Evolutionary conservation across 2,888 invertebrate genomes (phyloP).

Genomic region (Aspidiotus destructor): DNA sequence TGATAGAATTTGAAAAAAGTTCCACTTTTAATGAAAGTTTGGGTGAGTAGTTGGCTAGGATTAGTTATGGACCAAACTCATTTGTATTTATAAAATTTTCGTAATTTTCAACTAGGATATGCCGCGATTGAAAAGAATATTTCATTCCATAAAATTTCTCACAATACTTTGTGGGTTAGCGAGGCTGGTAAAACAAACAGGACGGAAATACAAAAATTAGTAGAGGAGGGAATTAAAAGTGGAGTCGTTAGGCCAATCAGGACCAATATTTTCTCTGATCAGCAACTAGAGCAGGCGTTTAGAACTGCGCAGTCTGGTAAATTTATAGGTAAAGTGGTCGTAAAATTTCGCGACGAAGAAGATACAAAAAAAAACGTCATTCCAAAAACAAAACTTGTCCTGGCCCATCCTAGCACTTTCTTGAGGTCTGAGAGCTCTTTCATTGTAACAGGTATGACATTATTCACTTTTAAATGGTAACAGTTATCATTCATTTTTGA

Average conservation of each 20-base stretch:
- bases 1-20: conserved; percentile 34
- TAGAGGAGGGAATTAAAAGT: conserved; percentile 23
- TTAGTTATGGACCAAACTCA: neutral
- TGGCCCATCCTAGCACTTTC: conserved; percentile 30
- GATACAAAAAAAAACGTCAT: conserved; percentile 4
- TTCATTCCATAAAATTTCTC: conserved; percentile 29
- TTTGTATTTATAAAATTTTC: neutral
- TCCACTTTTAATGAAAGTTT: conserved; percentile 27
- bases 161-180: conserved; percentile 30
- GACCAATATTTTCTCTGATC: conserved; percentile 23
- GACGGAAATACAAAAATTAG: conserved; percentile 29
- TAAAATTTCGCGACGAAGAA: conserved; percentile 32
- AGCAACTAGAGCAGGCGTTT: conserved; percentile 29
- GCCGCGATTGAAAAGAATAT: conserved; percentile 30
- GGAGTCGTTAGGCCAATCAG: conserved; percentile 25
- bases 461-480: neutral
- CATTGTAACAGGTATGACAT: conserved; percentile 26
- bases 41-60: conserved; percentile 15
- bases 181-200: conserved; percentile 21
- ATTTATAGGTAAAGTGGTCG: conserved; percentile 28
- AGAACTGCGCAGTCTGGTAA: conserved; percentile 11
- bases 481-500: too few species aligned
- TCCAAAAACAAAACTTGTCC: conserved; percentile 21
- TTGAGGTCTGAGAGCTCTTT: conserved; percentile 26
- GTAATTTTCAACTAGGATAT: conserved; percentile 10